phyloP scores from a whole-genome alignment of 2,888 invertebrate species.

The Erebia epiphron region DNA sequence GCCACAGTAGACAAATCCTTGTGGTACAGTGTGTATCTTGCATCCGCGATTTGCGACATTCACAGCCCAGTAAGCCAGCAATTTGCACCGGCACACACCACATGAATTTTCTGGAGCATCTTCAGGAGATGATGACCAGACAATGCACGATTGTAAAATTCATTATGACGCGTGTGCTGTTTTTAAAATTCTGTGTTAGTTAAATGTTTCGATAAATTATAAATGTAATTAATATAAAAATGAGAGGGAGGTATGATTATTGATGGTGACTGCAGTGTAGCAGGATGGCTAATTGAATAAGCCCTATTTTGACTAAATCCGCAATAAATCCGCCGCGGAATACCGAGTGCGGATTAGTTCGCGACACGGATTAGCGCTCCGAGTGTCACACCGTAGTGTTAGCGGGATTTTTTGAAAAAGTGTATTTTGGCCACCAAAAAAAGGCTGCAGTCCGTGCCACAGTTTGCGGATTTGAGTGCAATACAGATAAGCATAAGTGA shows the following conservation, averaged over 20 bases:
- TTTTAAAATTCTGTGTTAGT: too few species aligned
- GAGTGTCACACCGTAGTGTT: slow-evolving; percentile 24
- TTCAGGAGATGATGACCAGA: too few species aligned
- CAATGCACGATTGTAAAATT: too few species aligned
- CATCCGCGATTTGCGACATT: too few species aligned
- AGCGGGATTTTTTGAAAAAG: neutral
- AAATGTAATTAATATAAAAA: neutral
- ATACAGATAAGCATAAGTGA: neutral
- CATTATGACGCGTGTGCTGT: too few species aligned
- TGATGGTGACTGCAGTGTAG: slow-evolving; percentile 22
- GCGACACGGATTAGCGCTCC: slow-evolving; percentile 33
- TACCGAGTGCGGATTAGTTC: slow-evolving; percentile 36
- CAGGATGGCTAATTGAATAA: slow-evolving; percentile 36
- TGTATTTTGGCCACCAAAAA: neutral
- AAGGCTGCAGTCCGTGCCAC: neutral
- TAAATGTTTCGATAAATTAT: neutral
- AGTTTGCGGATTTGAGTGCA: neutral
- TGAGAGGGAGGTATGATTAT: neutral
- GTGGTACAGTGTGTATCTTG: too few species aligned
- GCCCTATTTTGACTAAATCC: slow-evolving; percentile 35
- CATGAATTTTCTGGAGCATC: too few species aligned
- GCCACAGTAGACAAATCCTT: too few species aligned
- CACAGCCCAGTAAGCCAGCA: too few species aligned
- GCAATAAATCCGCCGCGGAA: slow-evolving; percentile 33
- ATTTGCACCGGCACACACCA: too few species aligned